A percentile compares a stretch with the other conserved stretches of the same genome.
phyloP scores from a whole-genome alignment of 2,888 invertebrate species.

The Acleris sparsana region DNA sequence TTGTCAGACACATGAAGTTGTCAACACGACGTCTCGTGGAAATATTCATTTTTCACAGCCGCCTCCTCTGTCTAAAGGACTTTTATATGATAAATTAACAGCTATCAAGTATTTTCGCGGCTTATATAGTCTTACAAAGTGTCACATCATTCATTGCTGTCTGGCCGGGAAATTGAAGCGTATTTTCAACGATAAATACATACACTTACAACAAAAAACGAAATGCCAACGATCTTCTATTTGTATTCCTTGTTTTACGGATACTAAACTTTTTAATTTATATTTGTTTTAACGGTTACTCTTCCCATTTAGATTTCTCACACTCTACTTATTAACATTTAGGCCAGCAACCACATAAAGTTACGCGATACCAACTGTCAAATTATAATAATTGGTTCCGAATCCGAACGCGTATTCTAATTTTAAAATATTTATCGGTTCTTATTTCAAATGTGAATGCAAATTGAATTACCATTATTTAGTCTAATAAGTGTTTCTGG shows the following conservation, averaged over 20 bases:
- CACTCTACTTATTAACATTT: slow-evolving; percentile 23
- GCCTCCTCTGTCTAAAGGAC: slow-evolving; percentile 54
- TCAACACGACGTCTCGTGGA: slow-evolving; percentile 39
- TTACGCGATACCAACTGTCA: slow-evolving; percentile 30
- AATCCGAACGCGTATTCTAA: slow-evolving; percentile 30
- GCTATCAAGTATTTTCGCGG: slow-evolving; percentile 44
- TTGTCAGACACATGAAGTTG: slow-evolving; percentile 40
- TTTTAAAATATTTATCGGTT: slow-evolving; percentile 24
- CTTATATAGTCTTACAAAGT: slow-evolving; percentile 48
- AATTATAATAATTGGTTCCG: slow-evolving; percentile 32
- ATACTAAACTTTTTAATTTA: background rate
- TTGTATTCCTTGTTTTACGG: background rate
- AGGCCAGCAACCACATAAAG: slow-evolving; percentile 30
- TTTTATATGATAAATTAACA: slow-evolving; percentile 61
- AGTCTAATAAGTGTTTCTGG: slow-evolving; percentile 1
- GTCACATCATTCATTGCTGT: slow-evolving; percentile 37
- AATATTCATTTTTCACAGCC: slow-evolving; percentile 34
- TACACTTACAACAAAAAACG: background rate
- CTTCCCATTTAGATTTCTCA: slow-evolving; percentile 23
- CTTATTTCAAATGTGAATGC: slow-evolving; percentile 18
- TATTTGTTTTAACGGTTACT: slow-evolving; percentile 22
- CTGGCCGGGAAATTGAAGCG: slow-evolving; percentile 37
- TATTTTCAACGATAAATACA: slow-evolving; percentile 2
- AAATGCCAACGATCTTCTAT: slow-evolving; percentile 4
- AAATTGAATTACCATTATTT: slow-evolving; percentile 18